Base-by-base conservation (phyloP, 2,113 vertebrate species). In the Litocranius walleri region DNA sequence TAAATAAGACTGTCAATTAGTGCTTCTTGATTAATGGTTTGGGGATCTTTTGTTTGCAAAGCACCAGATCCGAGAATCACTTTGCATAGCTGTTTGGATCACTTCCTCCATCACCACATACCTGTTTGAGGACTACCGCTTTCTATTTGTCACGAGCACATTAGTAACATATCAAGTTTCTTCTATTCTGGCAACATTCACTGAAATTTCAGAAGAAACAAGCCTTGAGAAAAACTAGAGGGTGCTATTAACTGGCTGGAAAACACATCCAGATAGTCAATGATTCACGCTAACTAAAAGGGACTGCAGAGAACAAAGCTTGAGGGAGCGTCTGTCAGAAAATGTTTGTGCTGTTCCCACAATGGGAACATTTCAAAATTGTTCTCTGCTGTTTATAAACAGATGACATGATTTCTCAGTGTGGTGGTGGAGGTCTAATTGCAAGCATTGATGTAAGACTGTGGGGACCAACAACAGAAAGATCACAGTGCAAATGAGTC, bases 341-440 rank as follows among this genome's bases (percentile, higher is more conserved):
- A 86, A 64, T 92, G 88, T 98, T 92, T 95, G 92, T 94, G 88
- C 96, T 91, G 59, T 93, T 61, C 97, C 43, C 50, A 94, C 14
- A 96, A 94, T 13, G 48, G 19, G 95, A 94, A 36, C 13, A 97
- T 96, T 96, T 96, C 43, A 94, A 96, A 95, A 91, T 40, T 89
- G 83, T 25, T 85, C 86, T 88, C 67, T 88, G 62, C 85, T 97
- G 43, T 94, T 98, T 97, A 94, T 94, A 97, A 94, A 96, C 77
- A 95, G 81, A 95, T 71, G 88, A 21, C 94, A 93, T 45, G 62
- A 48, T 52, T 96, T 96, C 95, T 91, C 90, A 80, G 85, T 56
- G 16, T 62, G 33, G 45, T 21, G 8, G 27, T 78, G 92, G 84
- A 97, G 96, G 2, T 54, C 12, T 97, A 45, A 91, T 45, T 88